Base-by-base conservation (phyloP, 2,113 vertebrate species). In the Phylloscopus trochiloides region DNA sequence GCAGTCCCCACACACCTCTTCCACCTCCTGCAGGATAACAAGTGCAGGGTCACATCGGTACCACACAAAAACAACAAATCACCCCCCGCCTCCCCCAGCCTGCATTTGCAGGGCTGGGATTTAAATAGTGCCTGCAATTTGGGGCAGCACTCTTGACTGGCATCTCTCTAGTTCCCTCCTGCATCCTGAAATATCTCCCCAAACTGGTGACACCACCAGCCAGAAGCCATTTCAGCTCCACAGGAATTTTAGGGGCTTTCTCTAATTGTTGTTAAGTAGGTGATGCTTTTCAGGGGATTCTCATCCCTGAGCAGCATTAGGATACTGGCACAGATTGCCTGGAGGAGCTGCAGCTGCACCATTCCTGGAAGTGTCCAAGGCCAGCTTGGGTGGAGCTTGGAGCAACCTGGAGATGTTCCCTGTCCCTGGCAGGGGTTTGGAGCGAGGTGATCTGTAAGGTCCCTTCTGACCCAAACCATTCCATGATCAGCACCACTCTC, bases 1-100 rank as follows among this genome's bases (percentile, higher is more conserved):
- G 40, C 99, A 99, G 83, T 98, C 96, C 21, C 97, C 68, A 5
- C 99, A 99, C 77, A 98, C 80, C 1, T 80, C 91, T 6, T 78
- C 92, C 18, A 0, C 19, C 45, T 74, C 92, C 98, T 98, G 63
- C 0, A 5, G 48, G 43, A 8, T 4, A 26, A 58, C 28, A 26
- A 0, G 9, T 16, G 18, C 10, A 73, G 31, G 25, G 29, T 38
- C 14, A 14, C 3, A 1, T 45, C 1, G 0, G 25, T 25, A 28
- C 2, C 3, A 31, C 32, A 42, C 42, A 48, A 68, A 59, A 28
- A 70, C 70, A 86, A 31, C 51, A 54, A 52, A 19, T 24, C 21
- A 4, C 29, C 4, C 7, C 31, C 9, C 4, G 1, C 5, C 11
- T 1, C 2, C 11, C 4, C 20, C 12, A 10, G 0, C 17, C 24